phyloP scores from a whole-genome alignment of 2,113 vertebrate species.

The Crotalus tigris region DNA sequence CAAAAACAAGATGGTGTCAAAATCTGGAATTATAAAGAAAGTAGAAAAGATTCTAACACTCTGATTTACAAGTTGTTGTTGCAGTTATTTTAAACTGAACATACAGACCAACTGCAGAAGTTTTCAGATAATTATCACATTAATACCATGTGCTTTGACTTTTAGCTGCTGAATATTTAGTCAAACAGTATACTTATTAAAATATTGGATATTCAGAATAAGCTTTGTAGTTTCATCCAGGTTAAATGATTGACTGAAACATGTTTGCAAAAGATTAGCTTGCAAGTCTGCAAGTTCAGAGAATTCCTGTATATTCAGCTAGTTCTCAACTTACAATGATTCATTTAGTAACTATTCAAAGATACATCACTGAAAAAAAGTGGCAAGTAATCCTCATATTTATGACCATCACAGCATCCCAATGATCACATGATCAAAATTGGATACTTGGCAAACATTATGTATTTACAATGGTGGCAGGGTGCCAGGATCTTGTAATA shows the following conservation, averaged over 20 bases:
- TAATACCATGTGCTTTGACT: neutral
- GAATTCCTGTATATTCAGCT: neutral
- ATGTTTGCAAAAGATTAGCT: neutral
- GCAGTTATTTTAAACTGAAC: neutral
- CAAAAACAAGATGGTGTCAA: neutral
- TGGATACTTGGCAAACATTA: neutral
- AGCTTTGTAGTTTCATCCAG: neutral
- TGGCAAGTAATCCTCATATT: neutral
- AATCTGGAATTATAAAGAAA: neutral
- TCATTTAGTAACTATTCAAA: neutral
- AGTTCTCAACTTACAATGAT: neutral
- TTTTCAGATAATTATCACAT: neutral
- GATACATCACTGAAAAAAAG: neutral
- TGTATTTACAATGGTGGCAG: neutral
- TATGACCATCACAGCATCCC: neutral
- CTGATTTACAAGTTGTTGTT: neutral
- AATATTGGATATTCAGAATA: neutral
- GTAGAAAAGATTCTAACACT: neutral
- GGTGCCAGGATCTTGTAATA: neutral
- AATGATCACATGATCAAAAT: neutral
- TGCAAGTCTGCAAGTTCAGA: neutral
- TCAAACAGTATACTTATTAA: neutral
- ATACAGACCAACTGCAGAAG: neutral
- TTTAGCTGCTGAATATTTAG: neutral
- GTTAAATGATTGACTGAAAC: neutral